Base-by-base conservation (phyloP, 2,888 invertebrate species). In the Platycnemis pennipes region DNA sequence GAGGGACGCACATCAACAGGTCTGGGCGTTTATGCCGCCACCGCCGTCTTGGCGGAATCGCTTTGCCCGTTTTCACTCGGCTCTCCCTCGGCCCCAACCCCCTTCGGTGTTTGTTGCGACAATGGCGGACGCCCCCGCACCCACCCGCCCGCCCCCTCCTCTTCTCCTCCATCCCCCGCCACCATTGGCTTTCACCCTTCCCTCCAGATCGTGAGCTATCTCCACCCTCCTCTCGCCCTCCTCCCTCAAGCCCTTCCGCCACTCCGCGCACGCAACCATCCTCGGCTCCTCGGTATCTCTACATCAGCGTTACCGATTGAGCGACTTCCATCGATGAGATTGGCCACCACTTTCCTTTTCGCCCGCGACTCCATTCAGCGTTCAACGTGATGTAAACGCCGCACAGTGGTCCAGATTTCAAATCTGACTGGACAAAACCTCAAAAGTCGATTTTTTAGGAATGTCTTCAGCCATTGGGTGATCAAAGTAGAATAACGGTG, bases 311-410 rank as follows among this genome's bases (percentile, higher is more conserved):
- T 77, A 37, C 77, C 77, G 77, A 77, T 77, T 77, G 77, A 77
- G 37, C 31, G 37, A 37, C 13, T 77, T n/a, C 37, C 77, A 77
- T 77, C 77, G 77, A 77, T 8, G 77, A 13, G 37, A 77, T 77
- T 37, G 16, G 77, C 31, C 77, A 37, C 37, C 77, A 77, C 77
- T 77, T 77, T 77, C 77, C 77, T 37, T 77, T 77, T 77, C 77
- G 37, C 13, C 77, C 77, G 77, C 77, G 37, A 77, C 77, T 37
- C 77, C 16, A 77, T 77, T 77, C 77, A 11, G 8, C 5, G 77
- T 37, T 77, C 31, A 77, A 77, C 77, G 37, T 37, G 77, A 77
- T 77, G 77, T 77, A 77, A 77, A 77, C 77, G 77, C 77, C n/a
- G n/a, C n/a, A n/a, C n/a, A n/a, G n/a, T n/a, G n/a, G n/a, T n/a